A percentile compares a stretch with the other conserved stretches of the same genome.
These are phyloP conservation scores for Oryzias sinensis DNA, from an alignment of 2,797 vertebrate genomes.

Conservation along the genomic window DNA sequence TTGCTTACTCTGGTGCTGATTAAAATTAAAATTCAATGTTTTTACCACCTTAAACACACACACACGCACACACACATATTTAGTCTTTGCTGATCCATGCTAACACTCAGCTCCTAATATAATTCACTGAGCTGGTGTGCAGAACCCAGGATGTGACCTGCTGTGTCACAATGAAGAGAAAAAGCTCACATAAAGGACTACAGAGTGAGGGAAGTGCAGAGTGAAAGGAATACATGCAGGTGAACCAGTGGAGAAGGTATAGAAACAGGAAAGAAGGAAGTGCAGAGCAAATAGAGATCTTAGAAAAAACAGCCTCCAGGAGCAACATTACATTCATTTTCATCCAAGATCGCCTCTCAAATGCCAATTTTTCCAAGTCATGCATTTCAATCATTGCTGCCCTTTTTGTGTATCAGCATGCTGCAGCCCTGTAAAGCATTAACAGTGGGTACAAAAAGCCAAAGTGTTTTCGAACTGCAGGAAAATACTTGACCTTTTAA, in stretches of 20 bases:
- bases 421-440: no score
- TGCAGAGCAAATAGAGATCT: not conserved
- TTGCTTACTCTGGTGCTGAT: constrained; percentile 53
- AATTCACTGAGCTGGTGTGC: constrained; percentile 35
- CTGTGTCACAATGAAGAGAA: constrained; percentile 5
- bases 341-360: not conserved
- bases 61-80: constrained; percentile 2
- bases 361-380: no score
- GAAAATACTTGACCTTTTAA: no score
- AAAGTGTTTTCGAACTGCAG: no score
- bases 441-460: no score
- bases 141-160: constrained; percentile 30
- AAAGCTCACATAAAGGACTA: not conserved
- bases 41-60: constrained; percentile 12
- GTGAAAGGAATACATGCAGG: constrained; percentile 5
- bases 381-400: no score
- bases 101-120: not conserved
- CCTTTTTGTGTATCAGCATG: no score
- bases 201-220: constrained; percentile 6
- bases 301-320: not conserved
- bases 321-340: constrained; percentile 1
- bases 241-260: not conserved
- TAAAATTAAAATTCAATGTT: constrained; percentile 68
- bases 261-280: not conserved
- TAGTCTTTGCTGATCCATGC: not conserved